Evolutionary conservation across 92 coral and sea anemone species (phyloP).

Genomic region (Phenganax stokvisi): DNA sequence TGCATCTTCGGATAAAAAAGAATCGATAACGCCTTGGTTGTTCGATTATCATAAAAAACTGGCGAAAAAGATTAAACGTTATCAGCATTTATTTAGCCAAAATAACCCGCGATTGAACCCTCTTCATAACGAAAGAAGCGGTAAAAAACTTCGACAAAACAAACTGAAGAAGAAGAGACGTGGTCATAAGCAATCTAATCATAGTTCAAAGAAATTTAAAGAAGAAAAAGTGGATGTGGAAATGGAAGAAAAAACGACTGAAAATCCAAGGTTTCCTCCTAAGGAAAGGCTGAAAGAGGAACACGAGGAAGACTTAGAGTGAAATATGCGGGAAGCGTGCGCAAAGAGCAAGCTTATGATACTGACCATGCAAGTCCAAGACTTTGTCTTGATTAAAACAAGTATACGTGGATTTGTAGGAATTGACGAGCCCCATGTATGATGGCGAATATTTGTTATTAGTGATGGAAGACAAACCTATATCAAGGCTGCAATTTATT

Average conservation of each 20-base stretch:
- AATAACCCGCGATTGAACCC: slow-evolving; percentile 1
- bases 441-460: slow-evolving; percentile 4
- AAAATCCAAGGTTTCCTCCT: not conserved
- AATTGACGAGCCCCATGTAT: not conserved
- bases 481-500: not conserved
- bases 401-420: not conserved
- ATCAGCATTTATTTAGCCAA: not conserved
- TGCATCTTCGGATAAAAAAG: not conserved
- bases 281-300: not conserved
- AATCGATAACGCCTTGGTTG: not conserved
- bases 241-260: not conserved
- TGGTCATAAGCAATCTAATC: not conserved
- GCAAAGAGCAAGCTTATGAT: not conserved
- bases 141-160: not conserved
- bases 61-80: not conserved
- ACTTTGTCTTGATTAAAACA: not conserved
- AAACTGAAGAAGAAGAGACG: not conserved
- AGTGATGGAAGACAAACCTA: not conserved
- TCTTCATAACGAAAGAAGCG: not conserved
- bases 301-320: not conserved
- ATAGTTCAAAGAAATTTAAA: not conserved
- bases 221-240: not conserved
- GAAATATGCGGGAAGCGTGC: not conserved
- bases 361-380: not conserved
- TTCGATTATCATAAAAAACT: not conserved